Percentiles rank a stretch among this genome's conserved stretches.
These are phyloP conservation scores for Apistogramma diplotaenia DNA, from an alignment of 2,113 vertebrate species.

Conservation along the genomic window DNA sequence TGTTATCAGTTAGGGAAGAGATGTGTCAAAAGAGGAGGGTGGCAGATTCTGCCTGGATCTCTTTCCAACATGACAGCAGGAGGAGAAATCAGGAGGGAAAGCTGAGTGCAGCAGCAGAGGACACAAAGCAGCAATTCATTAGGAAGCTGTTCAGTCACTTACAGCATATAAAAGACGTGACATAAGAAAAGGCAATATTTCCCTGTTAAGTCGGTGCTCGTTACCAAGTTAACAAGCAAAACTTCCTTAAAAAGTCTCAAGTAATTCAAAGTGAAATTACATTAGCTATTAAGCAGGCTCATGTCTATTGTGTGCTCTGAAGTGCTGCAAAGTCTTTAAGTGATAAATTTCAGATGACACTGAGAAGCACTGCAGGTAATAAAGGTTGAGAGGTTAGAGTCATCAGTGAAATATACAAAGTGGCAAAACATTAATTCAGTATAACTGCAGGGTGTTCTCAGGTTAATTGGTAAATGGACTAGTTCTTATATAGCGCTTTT, in stretches of 20 bases:
- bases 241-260: slow-evolving; percentile 29
- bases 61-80: slow-evolving; percentile 63
- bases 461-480: no score
- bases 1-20: slow-evolving; percentile 47
- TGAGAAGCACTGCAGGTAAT: neutral
- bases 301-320: neutral
- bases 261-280: slow-evolving; percentile 39
- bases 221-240: slow-evolving; percentile 47
- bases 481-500: no score
- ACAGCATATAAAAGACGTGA: slow-evolving; percentile 44
- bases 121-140: slow-evolving; percentile 52
- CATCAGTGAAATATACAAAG: neutral
- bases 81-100: slow-evolving; percentile 37
- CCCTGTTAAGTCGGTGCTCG: slow-evolving; percentile 45
- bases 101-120: slow-evolving; percentile 19
- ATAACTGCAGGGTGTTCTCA: neutral
- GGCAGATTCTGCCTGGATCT: slow-evolving; percentile 52
- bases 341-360: neutral
- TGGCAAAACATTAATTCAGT: neutral
- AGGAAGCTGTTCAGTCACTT: slow-evolving; percentile 53
- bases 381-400: neutral
- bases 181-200: slow-evolving; percentile 7
- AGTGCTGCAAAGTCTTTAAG: neutral
- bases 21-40: slow-evolving; percentile 41
- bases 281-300: neutral